phyloP scores from a whole-genome alignment of 2,797 vertebrate species.

The Rallus crepitans region DNA sequence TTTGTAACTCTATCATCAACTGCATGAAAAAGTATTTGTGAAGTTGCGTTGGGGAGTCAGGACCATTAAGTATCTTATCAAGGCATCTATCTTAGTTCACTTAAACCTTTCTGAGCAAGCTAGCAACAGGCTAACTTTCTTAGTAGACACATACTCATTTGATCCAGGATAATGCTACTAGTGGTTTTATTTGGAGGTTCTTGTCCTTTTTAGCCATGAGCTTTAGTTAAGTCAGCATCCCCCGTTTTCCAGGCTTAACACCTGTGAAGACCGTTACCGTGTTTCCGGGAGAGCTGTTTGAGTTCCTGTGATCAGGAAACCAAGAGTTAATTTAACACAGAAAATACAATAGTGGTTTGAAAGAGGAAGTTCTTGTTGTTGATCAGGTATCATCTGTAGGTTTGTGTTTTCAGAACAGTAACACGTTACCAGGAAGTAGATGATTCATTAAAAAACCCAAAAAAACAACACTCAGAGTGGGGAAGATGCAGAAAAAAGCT shows the following conservation, averaged over 20 bases:
- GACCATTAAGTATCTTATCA: not conserved
- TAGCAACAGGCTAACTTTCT: not conserved
- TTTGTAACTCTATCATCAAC: not conserved
- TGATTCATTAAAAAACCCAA: slow-evolving; percentile 4
- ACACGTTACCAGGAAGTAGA: slow-evolving; percentile 42
- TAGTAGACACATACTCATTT: not conserved
- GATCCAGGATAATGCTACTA: not conserved
- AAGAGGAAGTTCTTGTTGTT: slow-evolving; percentile 67
- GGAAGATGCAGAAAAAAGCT: slow-evolving; percentile 40
- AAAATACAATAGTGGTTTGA: slow-evolving; percentile 44
- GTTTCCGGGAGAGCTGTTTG: slow-evolving; percentile 37
- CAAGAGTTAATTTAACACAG: slow-evolving; percentile 18
- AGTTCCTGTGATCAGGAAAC: slow-evolving; percentile 27
- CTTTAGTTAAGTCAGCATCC: slow-evolving; percentile 1
- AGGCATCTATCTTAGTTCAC: not conserved
- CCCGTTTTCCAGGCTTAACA: not conserved
- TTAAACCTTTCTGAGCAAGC: not conserved
- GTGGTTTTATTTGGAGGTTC: not conserved
- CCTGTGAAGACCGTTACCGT: not conserved
- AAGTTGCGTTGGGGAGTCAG: not conserved
- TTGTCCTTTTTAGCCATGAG: not conserved
- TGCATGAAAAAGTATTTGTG: not conserved
- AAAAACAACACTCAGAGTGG: not conserved
- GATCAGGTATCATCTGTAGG: slow-evolving; percentile 29
- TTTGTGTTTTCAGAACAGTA: not conserved